phyloP scores from a whole-genome alignment of 2,113 vertebrate genomes.

The Megalops atlanticus region DNA sequence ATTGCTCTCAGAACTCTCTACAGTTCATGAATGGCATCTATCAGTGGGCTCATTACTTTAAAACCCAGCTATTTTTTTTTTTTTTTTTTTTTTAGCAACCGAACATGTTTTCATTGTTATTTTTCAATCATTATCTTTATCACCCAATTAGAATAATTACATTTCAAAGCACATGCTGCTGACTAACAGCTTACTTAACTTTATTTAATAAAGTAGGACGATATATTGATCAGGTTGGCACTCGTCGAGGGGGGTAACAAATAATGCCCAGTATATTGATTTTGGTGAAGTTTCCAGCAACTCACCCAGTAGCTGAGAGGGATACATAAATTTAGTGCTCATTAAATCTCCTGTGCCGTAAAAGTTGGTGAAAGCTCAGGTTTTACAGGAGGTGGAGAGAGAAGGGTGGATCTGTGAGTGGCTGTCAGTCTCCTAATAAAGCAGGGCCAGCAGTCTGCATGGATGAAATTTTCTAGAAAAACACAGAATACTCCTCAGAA shows the following conservation, averaged over 20 bases:
- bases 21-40: not conserved
- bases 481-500: not conserved
- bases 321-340: not conserved
- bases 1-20: not conserved
- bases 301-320: not conserved
- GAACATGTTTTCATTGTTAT: no score
- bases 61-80: not conserved
- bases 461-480: not conserved
- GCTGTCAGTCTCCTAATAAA: constrained; percentile 5
- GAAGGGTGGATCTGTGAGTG: not conserved
- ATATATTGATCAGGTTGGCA: not conserved
- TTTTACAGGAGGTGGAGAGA: not conserved
- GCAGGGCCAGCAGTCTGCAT: not conserved
- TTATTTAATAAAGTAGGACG: not conserved
- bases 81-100: not conserved
- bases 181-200: not conserved
- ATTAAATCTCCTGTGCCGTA: not conserved
- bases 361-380: not conserved
- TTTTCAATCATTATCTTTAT: not conserved
- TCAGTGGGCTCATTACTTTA: not conserved
- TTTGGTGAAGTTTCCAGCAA: not conserved
- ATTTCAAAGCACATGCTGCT: not conserved
- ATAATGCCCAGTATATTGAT: constrained; percentile 4
- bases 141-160: not conserved
- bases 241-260: not conserved